Evolutionary conservation across 2,888 invertebrate genomes (phyloP).

Genomic region (Campoletis raptor): DNA sequence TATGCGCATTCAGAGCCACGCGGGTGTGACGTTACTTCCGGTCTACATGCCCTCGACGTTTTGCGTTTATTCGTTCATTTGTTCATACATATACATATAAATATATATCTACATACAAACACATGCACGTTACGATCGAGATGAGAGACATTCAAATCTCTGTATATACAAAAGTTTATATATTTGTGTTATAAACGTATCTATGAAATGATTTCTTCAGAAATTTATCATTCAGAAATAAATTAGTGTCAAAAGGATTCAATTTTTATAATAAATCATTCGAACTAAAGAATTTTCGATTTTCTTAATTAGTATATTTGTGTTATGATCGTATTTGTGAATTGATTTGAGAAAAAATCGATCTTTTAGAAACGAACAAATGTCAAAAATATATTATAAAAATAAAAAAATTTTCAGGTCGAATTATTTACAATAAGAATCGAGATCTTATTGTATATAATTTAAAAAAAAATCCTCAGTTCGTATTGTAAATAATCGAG

Average conservation of each 20-base stretch:
- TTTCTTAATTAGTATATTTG: too few species aligned
- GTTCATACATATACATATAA: conserved; percentile 17
- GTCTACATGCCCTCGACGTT: conserved; percentile 83
- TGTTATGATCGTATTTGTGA: too few species aligned
- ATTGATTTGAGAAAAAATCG: not conserved
- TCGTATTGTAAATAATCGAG: too few species aligned
- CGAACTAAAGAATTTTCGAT: not conserved
- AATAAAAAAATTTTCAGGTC: too few species aligned
- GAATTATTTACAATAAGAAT: too few species aligned
- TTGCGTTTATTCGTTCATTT: conserved; percentile 64
- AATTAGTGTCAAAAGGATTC: not conserved
- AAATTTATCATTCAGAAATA: not conserved
- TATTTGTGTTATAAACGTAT: not conserved
- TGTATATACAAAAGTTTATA: not conserved
- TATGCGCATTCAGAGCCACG: conserved; percentile 85
- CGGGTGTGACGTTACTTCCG: conserved; percentile 85
- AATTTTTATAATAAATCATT: not conserved
- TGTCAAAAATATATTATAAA: too few species aligned
- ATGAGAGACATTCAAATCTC: not conserved
- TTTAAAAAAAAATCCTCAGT: too few species aligned
- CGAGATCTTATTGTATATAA: too few species aligned
- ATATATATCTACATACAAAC: not conserved
- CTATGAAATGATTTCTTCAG: not conserved
- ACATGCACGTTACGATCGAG: not conserved
- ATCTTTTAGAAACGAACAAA: not conserved